phyloP scores from a whole-genome alignment of 2,888 invertebrate genomes.

The Tetragonisca angustula region DNA sequence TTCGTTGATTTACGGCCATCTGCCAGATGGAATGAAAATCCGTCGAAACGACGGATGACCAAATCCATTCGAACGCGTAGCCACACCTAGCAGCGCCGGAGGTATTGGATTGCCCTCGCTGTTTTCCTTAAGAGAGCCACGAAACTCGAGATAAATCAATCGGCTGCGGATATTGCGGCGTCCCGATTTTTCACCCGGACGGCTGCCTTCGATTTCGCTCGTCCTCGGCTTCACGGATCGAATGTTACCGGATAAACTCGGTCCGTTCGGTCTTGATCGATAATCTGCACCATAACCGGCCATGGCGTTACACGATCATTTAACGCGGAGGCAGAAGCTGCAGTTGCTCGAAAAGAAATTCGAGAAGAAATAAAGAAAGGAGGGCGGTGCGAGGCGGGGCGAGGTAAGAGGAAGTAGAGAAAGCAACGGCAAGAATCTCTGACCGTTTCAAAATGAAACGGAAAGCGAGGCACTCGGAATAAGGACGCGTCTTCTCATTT shows the following conservation, averaged over 20 bases:
- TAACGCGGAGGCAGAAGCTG: background rate
- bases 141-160: conserved; percentile 64
- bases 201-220: conserved; percentile 49
- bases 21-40: conserved; percentile 58
- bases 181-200: conserved; percentile 65
- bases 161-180: conserved; percentile 59
- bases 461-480: conserved; percentile 17
- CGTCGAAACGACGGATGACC: conserved; percentile 63
- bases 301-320: conserved; percentile 4
- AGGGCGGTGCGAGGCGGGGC: background rate
- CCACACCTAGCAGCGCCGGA: conserved; percentile 32
- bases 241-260: conserved; percentile 52
- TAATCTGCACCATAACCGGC: conserved; percentile 20
- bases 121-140: conserved; percentile 61
- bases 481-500: conserved; percentile 66
- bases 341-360: background rate
- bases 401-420: background rate
- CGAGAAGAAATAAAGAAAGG: no score
- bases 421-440: conserved; percentile 13
- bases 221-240: conserved; percentile 49
- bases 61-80: conserved; percentile 44
- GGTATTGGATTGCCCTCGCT: conserved; percentile 59
- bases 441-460: conserved; percentile 34
- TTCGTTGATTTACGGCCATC: conserved; percentile 54
- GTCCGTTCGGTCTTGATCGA: conserved; percentile 6